These are phyloP conservation scores for Morbakka virulenta DNA, from an alignment of 30 jellyfish, hydroid and myxozoan species.

Conservation along the genomic window DNA sequence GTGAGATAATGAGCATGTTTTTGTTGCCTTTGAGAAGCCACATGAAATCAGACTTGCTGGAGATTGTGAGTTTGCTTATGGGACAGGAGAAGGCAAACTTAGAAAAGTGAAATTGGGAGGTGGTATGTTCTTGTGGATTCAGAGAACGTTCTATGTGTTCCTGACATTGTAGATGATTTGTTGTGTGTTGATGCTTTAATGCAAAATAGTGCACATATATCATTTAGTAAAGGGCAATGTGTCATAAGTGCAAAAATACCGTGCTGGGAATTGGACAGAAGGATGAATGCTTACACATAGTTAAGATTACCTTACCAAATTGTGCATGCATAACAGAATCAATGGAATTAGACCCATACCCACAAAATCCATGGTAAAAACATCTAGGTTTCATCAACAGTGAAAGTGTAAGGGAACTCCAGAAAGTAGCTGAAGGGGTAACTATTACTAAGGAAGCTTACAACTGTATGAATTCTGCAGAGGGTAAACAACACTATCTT, in stretches of 20 bases:
- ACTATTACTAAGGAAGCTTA: neutral
- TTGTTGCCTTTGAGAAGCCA: slow-evolving; percentile 2
- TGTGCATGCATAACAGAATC: slow-evolving; percentile 22
- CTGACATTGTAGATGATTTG: neutral
- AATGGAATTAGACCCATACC: slow-evolving; percentile 1
- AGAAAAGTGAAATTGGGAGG: slow-evolving; percentile 5
- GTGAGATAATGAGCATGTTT: no score
- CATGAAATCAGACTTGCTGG: slow-evolving; percentile 24
- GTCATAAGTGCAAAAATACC: slow-evolving; percentile 9
- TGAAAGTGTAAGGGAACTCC: slow-evolving; percentile 4
- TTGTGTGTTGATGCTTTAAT: neutral
- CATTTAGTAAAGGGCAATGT: slow-evolving; percentile 1
- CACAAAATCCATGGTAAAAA: slow-evolving; percentile 12
- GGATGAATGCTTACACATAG: slow-evolving; percentile 11
- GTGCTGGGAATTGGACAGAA: slow-evolving; percentile 26
- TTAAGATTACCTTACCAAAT: slow-evolving; percentile 10
- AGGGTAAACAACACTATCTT: slow-evolving; percentile 34
- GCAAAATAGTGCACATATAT: neutral
- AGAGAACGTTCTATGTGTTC: neutral
- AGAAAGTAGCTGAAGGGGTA: slow-evolving; percentile 28
- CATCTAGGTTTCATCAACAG: slow-evolving; percentile 17
- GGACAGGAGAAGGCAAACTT: slow-evolving; percentile 8
- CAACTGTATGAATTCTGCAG: slow-evolving; percentile 38
- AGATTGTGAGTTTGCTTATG: neutral
- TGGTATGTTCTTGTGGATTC: slow-evolving; percentile 17